Conservation (phyloP, 2,888 invertebrate species). For the Dusona sp. region DNA sequence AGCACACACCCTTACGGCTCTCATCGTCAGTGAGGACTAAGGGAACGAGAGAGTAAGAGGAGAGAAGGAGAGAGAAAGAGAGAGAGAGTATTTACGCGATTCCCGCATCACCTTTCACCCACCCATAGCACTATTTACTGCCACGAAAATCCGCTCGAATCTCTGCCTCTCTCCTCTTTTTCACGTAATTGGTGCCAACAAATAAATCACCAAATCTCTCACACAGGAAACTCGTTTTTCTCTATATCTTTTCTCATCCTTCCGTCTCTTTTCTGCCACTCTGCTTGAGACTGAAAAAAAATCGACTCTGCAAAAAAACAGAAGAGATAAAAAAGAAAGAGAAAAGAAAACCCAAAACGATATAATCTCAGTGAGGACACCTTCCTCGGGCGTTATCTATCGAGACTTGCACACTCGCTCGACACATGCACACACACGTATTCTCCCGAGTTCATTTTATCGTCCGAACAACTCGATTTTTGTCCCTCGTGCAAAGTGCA, state of each 20-base stretch:
- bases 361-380: conserved; percentile 68
- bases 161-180: conserved; percentile 40
- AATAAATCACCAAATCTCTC: conserved; percentile 70
- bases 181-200: conserved; percentile 69
- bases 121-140: conserved; percentile 44
- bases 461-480: conserved; percentile 47
- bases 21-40: conserved; percentile 23
- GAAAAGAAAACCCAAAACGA: conserved; percentile 68
- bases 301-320: conserved; percentile 24
- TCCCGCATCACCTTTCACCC: conserved; percentile 60
- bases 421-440: conserved; percentile 2
- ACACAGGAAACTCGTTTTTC: conserved; percentile 65
- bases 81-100: conserved; percentile 40
- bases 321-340: conserved; percentile 60
- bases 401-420: conserved; percentile 15
- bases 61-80: not conserved
- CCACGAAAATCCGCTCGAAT: conserved; percentile 35
- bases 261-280: conserved; percentile 62
- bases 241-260: conserved; percentile 62
- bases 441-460: not conserved
- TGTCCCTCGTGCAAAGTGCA: conserved; percentile 42
- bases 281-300: conserved; percentile 36
- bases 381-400: conserved; percentile 59
- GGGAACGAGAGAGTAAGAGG: not conserved
- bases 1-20: conserved; percentile 36